Evolutionary conservation across 1,140 invertebrate genomes (phyloP), one percentile per base, ranked within the genome.

Genomic region (Drosophila oshimai): DNA sequence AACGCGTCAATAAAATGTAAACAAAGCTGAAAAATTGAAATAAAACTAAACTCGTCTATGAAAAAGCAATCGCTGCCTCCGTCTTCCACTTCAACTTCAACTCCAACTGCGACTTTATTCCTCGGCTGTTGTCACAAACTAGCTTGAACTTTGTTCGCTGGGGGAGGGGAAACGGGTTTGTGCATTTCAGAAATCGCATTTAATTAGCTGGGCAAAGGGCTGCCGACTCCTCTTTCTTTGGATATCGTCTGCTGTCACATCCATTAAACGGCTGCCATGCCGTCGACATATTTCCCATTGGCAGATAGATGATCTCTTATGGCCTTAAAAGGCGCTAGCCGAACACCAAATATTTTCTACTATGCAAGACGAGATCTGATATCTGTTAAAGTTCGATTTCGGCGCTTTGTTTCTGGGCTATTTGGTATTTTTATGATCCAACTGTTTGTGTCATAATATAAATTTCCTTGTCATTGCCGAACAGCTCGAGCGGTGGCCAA

Each of bases 401-500:
- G 34, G n/a, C 39, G 53, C 49, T 41, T 17, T 53, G 26, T 78
- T 24, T 55, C 31, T 29, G 28, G 22, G 13, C 24, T 42, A 13
- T 41, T 57, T 34, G 53, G 45, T 50, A 46, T 54, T 60, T 70
- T 44, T 29, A 61, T 67, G 54, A 41, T 24, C 36, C 71, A 78
- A 79, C 75, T 81, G 79, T 51, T 58, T 83, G 68, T 83, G 73
- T 77, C 78, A 73, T 83, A 68, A 73, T 34, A 74, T 74, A 57
- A 81, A 81, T 37, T 44, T 53, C 57, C 6, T 33, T 49, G 39
- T 22, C 46, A 22, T 22, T 24, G 49, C 13, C 13, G 20, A 7
- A n/a, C 39, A 20, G 18, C 13, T 22, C 10, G 57, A 39, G 51
- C 36, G 34, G 57, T 45, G 55, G 55, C 28, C 26, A 51, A 65